Percentiles rank a stretch among this genome's conserved stretches.
Conservation (phyloP, 1,140 invertebrate genomes). For the Drosophila chauvacae region DNA sequence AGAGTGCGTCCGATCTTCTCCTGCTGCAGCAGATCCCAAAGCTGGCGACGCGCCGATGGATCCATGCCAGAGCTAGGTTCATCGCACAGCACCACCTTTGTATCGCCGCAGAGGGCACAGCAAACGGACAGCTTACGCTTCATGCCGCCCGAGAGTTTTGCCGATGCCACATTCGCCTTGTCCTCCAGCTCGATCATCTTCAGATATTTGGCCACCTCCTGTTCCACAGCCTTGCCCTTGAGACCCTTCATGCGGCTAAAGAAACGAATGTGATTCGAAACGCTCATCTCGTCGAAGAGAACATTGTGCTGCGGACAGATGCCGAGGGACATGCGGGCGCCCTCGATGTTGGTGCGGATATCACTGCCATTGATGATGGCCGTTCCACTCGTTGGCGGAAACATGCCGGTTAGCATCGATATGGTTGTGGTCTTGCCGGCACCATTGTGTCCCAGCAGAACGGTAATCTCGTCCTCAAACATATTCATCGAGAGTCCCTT, state of each 20-base stretch:
- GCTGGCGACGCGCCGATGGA: conserved; percentile 93
- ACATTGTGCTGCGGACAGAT: conserved; percentile 98
- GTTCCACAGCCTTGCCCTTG: conserved; percentile 86
- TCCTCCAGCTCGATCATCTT: conserved; percentile 88
- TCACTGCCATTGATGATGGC: conserved; percentile 89
- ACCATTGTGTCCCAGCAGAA: conserved; percentile 92
- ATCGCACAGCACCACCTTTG: conserved; percentile 92
- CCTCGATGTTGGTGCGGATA: conserved; percentile 86
- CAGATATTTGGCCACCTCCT: conserved; percentile 87
- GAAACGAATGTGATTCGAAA: conserved; percentile 95
- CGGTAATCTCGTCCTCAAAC: conserved; percentile 87
- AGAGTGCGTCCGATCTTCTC: conserved; percentile 89
- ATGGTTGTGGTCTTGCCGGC: conserved; percentile 91
- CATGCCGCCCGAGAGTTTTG: conserved; percentile 92
- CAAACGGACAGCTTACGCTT: conserved; percentile 91
- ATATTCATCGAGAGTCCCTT: conserved; percentile 90
- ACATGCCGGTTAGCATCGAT: conserved; percentile 92
- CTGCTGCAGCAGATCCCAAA: conserved; percentile 93
- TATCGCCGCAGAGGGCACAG: conserved; percentile 90
- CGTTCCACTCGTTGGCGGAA: conserved; percentile 88
- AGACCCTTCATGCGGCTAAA: conserved; percentile 91
- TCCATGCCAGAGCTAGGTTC: conserved; percentile 98
- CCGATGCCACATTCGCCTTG: conserved; percentile 86
- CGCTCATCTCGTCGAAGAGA: conserved; percentile 95
- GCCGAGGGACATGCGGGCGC: conserved; percentile 90